Evolutionary conservation across 2,888 invertebrate genomes (phyloP).

Genomic region (Helleia helle): DNA sequence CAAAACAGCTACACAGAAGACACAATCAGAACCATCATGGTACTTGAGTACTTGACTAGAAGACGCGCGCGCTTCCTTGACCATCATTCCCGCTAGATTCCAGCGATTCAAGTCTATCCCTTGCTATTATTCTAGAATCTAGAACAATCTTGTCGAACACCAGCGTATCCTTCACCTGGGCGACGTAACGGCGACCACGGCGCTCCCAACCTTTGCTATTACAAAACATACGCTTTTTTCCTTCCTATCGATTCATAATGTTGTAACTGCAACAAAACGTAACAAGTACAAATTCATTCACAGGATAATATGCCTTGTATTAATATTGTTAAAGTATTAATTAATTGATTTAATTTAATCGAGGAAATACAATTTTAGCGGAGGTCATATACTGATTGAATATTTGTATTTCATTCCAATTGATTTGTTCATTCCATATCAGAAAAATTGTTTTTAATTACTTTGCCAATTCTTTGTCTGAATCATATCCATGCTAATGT

Average conservation of each 20-base stretch:
- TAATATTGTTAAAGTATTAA: constrained; percentile 13
- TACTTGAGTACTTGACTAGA: too few species aligned
- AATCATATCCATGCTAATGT: too few species aligned
- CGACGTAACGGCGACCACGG: constrained; percentile 5
- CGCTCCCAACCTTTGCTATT: background rate
- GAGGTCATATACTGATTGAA: constrained; percentile 24
- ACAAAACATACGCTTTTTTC: constrained; percentile 5
- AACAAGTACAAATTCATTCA: background rate
- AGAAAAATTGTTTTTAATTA: too few species aligned
- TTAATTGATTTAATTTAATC: constrained; percentile 13
- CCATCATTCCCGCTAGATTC: too few species aligned
- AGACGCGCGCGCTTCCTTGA: too few species aligned
- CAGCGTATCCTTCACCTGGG: constrained; percentile 5
- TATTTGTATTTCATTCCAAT: constrained; percentile 8
- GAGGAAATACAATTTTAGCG: constrained; percentile 24
- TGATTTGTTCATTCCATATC: too few species aligned
- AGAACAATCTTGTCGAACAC: background rate
- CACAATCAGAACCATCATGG: too few species aligned
- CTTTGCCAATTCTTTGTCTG: too few species aligned
- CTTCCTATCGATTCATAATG: constrained; percentile 12
- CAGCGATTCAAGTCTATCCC: too few species aligned
- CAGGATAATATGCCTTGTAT: background rate
- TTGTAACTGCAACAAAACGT: constrained; percentile 10
- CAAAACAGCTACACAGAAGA: too few species aligned
- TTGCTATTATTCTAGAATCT: background rate